phyloP scores from a whole-genome alignment of 2,113 vertebrate species.

The Clupea harengus region DNA sequence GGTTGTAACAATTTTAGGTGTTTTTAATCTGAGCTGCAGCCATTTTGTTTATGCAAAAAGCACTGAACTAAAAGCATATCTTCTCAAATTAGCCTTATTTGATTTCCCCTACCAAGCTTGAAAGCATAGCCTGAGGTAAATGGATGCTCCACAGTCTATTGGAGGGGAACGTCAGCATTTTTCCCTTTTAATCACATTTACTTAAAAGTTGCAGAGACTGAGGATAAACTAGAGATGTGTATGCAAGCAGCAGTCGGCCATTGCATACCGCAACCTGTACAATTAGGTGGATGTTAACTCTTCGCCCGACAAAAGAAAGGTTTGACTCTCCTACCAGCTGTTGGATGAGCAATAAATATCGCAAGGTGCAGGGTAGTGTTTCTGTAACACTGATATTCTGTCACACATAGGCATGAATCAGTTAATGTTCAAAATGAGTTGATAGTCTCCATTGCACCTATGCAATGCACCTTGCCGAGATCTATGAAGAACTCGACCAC shows the following conservation, averaged over 20 bases:
- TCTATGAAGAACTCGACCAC: too few relatives aligned
- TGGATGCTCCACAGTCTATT: constrained; percentile 63
- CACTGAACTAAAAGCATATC: constrained; percentile 66
- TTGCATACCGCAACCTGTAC: too few relatives aligned
- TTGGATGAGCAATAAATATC: too few relatives aligned
- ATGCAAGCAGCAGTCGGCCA: not conserved
- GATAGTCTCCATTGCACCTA: too few relatives aligned
- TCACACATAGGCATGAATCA: too few relatives aligned
- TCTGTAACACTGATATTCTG: too few relatives aligned
- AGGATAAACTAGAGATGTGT: constrained; percentile 55
- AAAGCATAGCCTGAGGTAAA: constrained; percentile 65
- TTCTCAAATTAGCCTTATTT: constrained; percentile 65
- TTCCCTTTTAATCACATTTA: constrained; percentile 69
- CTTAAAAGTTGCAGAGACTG: constrained; percentile 62
- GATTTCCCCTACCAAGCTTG: constrained; percentile 50
- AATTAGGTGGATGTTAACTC: too few relatives aligned
- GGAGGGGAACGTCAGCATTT: constrained; percentile 67
- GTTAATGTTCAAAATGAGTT: too few relatives aligned
- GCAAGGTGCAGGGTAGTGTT: too few relatives aligned
- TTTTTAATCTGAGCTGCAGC: constrained; percentile 66
- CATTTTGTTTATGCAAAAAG: constrained; percentile 60
- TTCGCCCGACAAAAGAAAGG: too few relatives aligned
- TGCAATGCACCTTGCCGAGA: too few relatives aligned
- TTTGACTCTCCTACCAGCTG: too few relatives aligned
- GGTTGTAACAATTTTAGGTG: constrained; percentile 59